Conservation (phyloP, 2,888 invertebrate genomes). For the Zaprionus bogoriensis region DNA sequence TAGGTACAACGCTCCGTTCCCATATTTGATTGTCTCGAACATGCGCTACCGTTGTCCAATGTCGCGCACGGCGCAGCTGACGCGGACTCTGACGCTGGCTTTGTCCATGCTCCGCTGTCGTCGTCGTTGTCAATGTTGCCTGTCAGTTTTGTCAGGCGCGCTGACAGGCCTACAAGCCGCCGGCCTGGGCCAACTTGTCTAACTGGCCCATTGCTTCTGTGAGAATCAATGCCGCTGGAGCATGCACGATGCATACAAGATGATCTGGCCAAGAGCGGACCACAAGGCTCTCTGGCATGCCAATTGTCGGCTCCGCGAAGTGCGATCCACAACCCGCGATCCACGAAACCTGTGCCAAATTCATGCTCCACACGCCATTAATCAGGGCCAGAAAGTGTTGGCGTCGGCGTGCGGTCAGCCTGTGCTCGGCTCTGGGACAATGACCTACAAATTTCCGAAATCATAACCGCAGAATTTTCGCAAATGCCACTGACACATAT, state of each 20-base stretch:
- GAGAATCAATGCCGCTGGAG: conserved; percentile 50
- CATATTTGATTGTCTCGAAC: conserved; percentile 74
- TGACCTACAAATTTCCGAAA: conserved; percentile 54
- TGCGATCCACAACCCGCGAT: no score
- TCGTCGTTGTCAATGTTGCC: conserved; percentile 71
- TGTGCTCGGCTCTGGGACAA: conserved; percentile 44
- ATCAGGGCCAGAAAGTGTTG: conserved; percentile 58
- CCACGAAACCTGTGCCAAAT: conserved; percentile 57
- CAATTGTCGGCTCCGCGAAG: neutral
- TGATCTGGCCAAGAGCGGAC: conserved; percentile 37
- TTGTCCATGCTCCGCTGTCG: conserved; percentile 36
- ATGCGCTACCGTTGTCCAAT: conserved; percentile 69
- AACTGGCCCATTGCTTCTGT: conserved; percentile 51
- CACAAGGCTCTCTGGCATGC: conserved; percentile 1
- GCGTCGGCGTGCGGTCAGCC: conserved; percentile 41
- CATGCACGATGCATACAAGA: conserved; percentile 47
- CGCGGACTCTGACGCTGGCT: conserved; percentile 2
- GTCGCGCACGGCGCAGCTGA: conserved; percentile 3
- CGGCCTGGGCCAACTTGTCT: conserved; percentile 41
- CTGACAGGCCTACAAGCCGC: conserved; percentile 70
- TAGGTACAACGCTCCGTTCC: conserved; percentile 57
- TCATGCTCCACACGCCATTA: conserved; percentile 63
- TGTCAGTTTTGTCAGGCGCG: conserved; percentile 73
- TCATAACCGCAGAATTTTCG: conserved; percentile 64
- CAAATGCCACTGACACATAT: conserved; percentile 60